phyloP scores from a whole-genome alignment of 2,888 invertebrate genomes.

The Eurytoma californica region DNA sequence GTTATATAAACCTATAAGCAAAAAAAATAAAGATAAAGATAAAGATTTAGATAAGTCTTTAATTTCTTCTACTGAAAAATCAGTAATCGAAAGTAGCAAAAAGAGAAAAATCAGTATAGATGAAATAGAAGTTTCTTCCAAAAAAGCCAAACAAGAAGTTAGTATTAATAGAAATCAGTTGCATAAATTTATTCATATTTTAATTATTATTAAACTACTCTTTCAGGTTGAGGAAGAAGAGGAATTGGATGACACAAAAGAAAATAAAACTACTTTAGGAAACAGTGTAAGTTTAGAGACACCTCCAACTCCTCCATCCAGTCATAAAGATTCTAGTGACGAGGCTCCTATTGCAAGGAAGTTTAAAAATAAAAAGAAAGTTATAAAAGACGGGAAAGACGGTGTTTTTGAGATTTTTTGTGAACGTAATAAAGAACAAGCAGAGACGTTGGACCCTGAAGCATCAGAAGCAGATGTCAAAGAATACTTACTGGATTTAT shows the following conservation, averaged over 20 bases:
- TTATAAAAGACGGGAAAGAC: slow-evolving; percentile 57
- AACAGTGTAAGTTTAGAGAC: slow-evolving; percentile 62
- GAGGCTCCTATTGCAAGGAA: slow-evolving; percentile 62
- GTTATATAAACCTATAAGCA: slow-evolving; percentile 71
- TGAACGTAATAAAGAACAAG: slow-evolving; percentile 75
- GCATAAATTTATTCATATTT: neutral
- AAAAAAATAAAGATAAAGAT: slow-evolving; percentile 7
- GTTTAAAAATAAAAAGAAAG: slow-evolving; percentile 50
- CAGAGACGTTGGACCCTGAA: slow-evolving; percentile 77
- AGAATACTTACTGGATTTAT: slow-evolving; percentile 76
- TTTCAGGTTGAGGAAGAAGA: slow-evolving; percentile 35
- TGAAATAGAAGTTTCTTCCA: slow-evolving; percentile 17
- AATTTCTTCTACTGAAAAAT: slow-evolving; percentile 1
- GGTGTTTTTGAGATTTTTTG: slow-evolving; percentile 76
- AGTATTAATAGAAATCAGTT: slow-evolving; percentile 49
- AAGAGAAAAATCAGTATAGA: slow-evolving; percentile 61
- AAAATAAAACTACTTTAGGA: slow-evolving; percentile 42
- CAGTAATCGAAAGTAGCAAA: slow-evolving; percentile 37
- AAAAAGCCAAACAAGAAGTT: slow-evolving; percentile 56
- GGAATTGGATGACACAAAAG: slow-evolving; percentile 64
- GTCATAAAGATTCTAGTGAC: slow-evolving; percentile 65
- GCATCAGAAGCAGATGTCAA: slow-evolving; percentile 75
- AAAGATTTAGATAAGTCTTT: slow-evolving; percentile 22
- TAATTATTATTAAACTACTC: neutral
- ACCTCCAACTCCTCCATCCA: slow-evolving; percentile 68